Evolutionary conservation across 2,888 invertebrate genomes (phyloP), one percentile per base, ranked within the genome.

Genomic region (Hermaeophaga mercurialis): DNA sequence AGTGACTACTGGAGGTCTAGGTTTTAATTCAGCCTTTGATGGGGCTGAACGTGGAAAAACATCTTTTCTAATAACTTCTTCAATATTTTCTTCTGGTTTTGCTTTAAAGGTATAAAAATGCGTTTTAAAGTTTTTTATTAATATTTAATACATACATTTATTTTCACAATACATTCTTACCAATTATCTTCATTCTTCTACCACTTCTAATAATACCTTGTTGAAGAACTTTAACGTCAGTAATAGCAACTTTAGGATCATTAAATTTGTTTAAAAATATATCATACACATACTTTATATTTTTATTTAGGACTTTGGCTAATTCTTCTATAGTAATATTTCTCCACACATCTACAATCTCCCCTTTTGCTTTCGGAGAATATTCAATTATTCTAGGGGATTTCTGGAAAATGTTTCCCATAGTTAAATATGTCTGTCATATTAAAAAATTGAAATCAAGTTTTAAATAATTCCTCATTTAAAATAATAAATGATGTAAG

Each of bases 1-100:
- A 3, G 98, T 96, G 0, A 97, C 96, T 1, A 99, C 92, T 0
- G 99, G 96, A 9, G 94, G 90, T 1, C 98, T 84, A 2, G 84
- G 84, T 33, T 85, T 81, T 9, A 94, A 80, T 11, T 83, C 81
- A 41, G 83, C 82, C 3, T 84, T 78, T 9, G 84, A 75, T 1
- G 92, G 83, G 0, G 89, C 86, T 0, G 90, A 87, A 41, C 85
- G 76, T 0, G 85, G 83, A 80, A 81, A 65, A 78, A 83, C 80
- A 80, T 75, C 75, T 59, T 65, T 69, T 34, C 71, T 67, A 34
- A 69, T 62, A 33, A 62, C 55, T 54, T 67, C 66, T 19, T 66
- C 49, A 7, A 56, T 44, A 2, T 56, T 58, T 44, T 70, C 57
- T 41, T 50, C 59, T 9, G 75, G 75, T 58, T 71, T 74, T 5